A percentile compares a stretch with the other conserved stretches of the same genome.
Conservation (phyloP, 2,888 invertebrate species). For the Mylabris sibirica region DNA sequence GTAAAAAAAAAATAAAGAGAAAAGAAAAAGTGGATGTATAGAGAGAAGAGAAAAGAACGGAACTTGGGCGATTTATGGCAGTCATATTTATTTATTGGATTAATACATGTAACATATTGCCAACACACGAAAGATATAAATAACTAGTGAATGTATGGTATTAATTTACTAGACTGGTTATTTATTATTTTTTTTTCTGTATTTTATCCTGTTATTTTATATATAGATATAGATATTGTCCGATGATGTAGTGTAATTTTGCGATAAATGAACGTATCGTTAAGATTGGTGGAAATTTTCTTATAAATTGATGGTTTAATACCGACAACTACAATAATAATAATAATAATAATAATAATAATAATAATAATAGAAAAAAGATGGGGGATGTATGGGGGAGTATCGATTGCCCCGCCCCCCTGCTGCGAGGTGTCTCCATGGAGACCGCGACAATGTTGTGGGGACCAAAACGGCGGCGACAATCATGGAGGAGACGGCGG, state of each 20-base stretch:
- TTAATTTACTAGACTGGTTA: conserved; percentile 61
- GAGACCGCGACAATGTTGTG: conserved; percentile 63
- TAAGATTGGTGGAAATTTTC: too few species aligned
- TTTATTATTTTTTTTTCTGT: conserved; percentile 36
- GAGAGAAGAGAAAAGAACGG: conserved; percentile 45
- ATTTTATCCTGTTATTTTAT: conserved; percentile 55
- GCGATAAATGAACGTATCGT: conserved; percentile 50
- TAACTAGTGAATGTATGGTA: conserved; percentile 61
- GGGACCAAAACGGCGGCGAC: conserved; percentile 48
- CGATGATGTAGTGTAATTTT: conserved; percentile 53
- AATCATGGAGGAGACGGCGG: conserved; percentile 32
- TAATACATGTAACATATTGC: conserved; percentile 64
- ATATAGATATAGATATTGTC: conserved; percentile 45
- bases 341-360: too few species aligned
- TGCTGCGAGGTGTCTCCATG: conserved; percentile 65
- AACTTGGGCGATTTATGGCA: conserved; percentile 59
- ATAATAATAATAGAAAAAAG: conserved; percentile 32
- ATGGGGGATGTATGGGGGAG: conserved; percentile 70
- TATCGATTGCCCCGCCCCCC: conserved; percentile 75
- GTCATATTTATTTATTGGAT: conserved; percentile 64
- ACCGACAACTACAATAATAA: neutral
- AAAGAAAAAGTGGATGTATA: neutral
- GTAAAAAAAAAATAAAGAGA: neutral
- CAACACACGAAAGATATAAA: conserved; percentile 63
- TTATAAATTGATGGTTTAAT: conserved; percentile 61